Base-by-base conservation (phyloP, 1,140 invertebrate genomes). In the Linepithema humile region DNA sequence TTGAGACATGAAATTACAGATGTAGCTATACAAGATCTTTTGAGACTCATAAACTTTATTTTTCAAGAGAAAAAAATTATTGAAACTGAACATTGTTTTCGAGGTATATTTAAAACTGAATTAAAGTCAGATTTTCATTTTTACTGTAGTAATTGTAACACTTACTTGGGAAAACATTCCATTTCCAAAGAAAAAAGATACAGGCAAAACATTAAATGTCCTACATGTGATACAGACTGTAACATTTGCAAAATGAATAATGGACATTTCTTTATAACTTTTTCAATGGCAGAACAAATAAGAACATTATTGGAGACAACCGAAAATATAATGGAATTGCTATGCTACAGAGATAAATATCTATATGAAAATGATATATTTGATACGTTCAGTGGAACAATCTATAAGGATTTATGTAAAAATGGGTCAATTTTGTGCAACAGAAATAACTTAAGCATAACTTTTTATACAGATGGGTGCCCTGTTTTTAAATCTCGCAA, bases 401-500 rank as follows among this genome's bases (percentile, higher is more conserved):
- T 62, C 26, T 62, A 62, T 62, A 62, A 7, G 2, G 7, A 62
- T 32, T 32, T 62, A 62, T 57, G 32, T 35, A 62, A 62, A 20
- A 62, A 62, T 62, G 32, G n/a, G n/a, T 62, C 17, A n/a, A 32
- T 35, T 17, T 62, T 35, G 17, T 32, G 59, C 55, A 29, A 59
- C 7, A 35, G 59, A 35, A 62, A 62, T 20, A 62, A 62, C 9
- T 35, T 62, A 10, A 62, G 59, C n/a, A 62, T 62, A 35, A 35
- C 59, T 35, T 38, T 62, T 35, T n/a, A 62, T 38, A 62, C 59
- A 15, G 32, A 62, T 20, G 32, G 32, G 4, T 32, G 29, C 3
- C 7, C 59, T 62, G 59, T 62, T n/a, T 62, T 62, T 62, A 35
- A 62, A 62, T 62, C 32, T n/a, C 59, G n/a, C 4, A 38, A 62